Evolutionary conservation across 2,113 vertebrate species (phyloP).

Genomic region (Ctenomys sociabilis): DNA sequence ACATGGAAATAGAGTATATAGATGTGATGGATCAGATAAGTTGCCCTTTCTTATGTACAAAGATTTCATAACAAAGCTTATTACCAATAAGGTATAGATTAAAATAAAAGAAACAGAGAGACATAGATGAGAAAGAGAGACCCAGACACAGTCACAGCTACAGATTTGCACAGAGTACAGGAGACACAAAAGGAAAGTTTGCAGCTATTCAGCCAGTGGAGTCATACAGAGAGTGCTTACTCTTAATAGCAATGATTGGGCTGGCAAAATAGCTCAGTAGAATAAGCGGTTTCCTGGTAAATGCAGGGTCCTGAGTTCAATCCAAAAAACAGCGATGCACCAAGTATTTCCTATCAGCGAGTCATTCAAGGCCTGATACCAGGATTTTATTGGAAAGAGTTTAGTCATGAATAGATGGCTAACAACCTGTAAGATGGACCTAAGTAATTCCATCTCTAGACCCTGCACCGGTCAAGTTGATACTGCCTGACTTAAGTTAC

Average conservation of each 20-base stretch:
- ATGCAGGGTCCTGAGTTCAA: too few relatives aligned
- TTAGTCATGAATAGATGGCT: neutral
- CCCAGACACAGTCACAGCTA: neutral
- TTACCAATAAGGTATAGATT: neutral
- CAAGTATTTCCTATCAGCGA: neutral
- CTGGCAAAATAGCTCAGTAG: too few relatives aligned
- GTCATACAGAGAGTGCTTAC: neutral
- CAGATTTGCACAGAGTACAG: neutral
- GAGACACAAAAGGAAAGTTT: neutral
- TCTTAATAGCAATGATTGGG: neutral
- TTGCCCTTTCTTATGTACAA: neutral
- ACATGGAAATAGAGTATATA: neutral
- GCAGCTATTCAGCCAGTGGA: neutral
- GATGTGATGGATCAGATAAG: neutral
- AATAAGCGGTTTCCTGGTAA: too few relatives aligned
- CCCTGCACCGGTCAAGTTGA: neutral
- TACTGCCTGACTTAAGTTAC: neutral
- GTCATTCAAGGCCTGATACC: neutral
- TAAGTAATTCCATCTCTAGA: neutral
- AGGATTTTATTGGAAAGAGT: neutral
- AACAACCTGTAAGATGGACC: neutral
- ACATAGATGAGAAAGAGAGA: too few relatives aligned
- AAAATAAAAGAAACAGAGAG: neutral
- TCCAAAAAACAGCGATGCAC: too few relatives aligned
- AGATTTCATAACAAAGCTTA: neutral